These are phyloP conservation scores for Drosophila tanythrix DNA, from an alignment of 2,888 invertebrate genomes.

Conservation along the genomic window DNA sequence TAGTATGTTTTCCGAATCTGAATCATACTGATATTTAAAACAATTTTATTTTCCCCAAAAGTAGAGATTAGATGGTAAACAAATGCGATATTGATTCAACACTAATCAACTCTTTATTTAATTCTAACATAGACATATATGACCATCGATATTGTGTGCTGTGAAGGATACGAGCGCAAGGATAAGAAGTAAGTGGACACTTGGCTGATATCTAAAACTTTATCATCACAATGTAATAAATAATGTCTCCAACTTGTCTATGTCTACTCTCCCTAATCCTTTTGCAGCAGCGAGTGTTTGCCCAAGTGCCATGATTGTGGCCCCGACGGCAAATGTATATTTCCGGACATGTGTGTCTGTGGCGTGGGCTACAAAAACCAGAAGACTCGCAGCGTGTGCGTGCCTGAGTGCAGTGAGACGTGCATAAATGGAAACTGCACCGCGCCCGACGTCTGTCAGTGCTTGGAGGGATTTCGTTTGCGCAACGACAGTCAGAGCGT, in stretches of 20 bases:
- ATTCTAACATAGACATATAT: constrained; percentile 65
- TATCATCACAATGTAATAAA: too few species aligned
- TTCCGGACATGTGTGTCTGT: constrained; percentile 79
- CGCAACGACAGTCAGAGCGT: constrained; percentile 66
- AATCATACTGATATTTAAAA: not conserved
- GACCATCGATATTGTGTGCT: constrained; percentile 77
- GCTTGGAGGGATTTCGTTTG: constrained; percentile 68
- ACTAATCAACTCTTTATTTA: not conserved
- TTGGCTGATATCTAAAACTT: not conserved
- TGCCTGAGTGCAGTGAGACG: constrained; percentile 72
- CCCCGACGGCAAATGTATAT: constrained; percentile 73
- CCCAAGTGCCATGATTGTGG: constrained; percentile 82
- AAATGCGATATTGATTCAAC: not conserved
- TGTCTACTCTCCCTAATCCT: not conserved
- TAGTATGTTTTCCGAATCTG: not conserved
- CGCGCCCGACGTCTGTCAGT: constrained; percentile 79
- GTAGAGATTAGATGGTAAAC: not conserved
- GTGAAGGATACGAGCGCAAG: constrained; percentile 76
- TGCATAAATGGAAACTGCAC: constrained; percentile 80
- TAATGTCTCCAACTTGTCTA: not conserved
- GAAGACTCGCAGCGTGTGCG: constrained; percentile 67
- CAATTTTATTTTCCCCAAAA: not conserved
- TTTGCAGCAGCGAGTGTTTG: constrained; percentile 69
- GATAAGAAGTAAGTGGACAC: constrained; percentile 62
- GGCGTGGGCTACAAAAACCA: constrained; percentile 73